These are phyloP conservation scores for Polyodon spathula DNA, from an alignment of 2,113 vertebrate species.

Conservation along the genomic window DNA sequence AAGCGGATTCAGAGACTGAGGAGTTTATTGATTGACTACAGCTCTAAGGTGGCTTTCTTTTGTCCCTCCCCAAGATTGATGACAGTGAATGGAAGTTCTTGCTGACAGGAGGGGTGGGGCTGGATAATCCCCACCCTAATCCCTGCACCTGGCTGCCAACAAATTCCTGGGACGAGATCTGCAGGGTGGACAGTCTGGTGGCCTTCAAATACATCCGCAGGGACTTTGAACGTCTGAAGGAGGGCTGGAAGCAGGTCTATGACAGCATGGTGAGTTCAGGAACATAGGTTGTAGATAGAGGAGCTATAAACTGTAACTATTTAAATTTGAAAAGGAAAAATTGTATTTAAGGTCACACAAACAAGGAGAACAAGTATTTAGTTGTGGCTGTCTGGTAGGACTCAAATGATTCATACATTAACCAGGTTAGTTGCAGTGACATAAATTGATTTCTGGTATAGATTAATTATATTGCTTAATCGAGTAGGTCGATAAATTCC, in stretches of 20 bases:
- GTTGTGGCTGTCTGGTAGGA: too few relatives aligned
- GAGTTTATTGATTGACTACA: too few relatives aligned
- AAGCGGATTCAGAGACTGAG: too few relatives aligned
- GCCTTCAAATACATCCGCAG: conserved; percentile 54
- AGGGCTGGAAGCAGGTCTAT: conserved; percentile 74
- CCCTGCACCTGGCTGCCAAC: conserved; percentile 74
- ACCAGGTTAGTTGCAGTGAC: conserved; percentile 2
- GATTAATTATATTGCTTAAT: conserved; percentile 34
- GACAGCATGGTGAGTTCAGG: conserved; percentile 65
- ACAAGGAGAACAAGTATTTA: too few relatives aligned
- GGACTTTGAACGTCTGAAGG: conserved; percentile 54
- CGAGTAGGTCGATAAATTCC: conserved; percentile 22
- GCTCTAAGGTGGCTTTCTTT: too few relatives aligned
- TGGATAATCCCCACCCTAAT: conserved; percentile 70
- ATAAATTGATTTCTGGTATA: conserved; percentile 24
- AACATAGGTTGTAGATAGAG: too few relatives aligned
- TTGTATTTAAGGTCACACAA: too few relatives aligned
- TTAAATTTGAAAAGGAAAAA: too few relatives aligned
- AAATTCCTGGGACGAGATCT: conserved; percentile 80
- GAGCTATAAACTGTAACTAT: too few relatives aligned
- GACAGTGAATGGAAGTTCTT: conserved; percentile 76
- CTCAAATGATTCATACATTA: conserved; percentile 5
- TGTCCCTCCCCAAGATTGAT: conserved; percentile 51
- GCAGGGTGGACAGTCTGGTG: conserved; percentile 60
- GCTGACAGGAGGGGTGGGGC: conserved; percentile 72